Conservation (phyloP, 1,140 invertebrate genomes). For the Cotesia chilonis region DNA sequence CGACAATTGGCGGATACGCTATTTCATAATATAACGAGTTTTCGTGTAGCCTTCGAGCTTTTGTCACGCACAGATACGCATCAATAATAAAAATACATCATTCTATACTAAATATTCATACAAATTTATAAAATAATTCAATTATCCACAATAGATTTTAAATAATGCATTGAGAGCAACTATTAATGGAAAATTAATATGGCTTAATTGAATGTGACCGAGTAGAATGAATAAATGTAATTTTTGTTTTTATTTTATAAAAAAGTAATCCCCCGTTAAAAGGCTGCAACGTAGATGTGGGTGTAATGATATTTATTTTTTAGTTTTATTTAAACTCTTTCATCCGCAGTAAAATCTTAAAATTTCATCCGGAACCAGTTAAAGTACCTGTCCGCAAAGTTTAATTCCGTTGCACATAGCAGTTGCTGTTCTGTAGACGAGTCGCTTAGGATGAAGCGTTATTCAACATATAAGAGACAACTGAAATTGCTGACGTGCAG, state of each 20-base stretch:
- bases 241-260: neutral
- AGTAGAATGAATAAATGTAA: too few species aligned
- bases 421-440: neutral
- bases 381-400: conserved; percentile 31
- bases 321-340: neutral
- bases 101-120: neutral
- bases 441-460: conserved; percentile 17
- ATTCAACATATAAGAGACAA: conserved; percentile 22
- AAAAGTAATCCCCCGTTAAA: neutral
- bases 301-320: neutral
- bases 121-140: too few species aligned
- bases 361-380: conserved; percentile 4
- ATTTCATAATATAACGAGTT: conserved; percentile 30
- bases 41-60: conserved; percentile 7
- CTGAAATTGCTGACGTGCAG: conserved; percentile 27
- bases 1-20: conserved; percentile 22
- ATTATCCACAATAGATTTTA: too few species aligned
- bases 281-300: neutral
- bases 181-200: too few species aligned
- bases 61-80: conserved; percentile 20
- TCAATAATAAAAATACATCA: conserved; percentile 12
- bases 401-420: conserved; percentile 28
- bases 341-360: conserved; percentile 21
- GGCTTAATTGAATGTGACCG: too few species aligned
- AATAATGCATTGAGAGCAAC: too few species aligned